Evolutionary conservation across 2,113 vertebrate genomes (phyloP), one percentile per base, ranked within the genome.

Genomic region (Numenius arquata): DNA sequence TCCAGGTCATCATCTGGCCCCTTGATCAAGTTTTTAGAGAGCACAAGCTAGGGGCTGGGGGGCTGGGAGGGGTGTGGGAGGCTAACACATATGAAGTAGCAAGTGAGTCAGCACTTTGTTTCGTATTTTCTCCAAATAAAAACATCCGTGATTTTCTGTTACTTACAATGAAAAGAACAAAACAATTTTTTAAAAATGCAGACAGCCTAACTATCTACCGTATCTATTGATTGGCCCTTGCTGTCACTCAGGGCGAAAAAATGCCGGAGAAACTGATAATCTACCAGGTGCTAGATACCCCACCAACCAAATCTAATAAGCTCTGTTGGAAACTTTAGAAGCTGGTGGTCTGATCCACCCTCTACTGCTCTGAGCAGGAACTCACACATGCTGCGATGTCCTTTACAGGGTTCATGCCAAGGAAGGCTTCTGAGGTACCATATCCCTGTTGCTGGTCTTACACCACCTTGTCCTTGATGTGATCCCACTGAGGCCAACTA

Each of bases 11-110:
- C 5, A 13, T 45, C 52, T 76, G 10, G 3, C 40, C 22, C 13
- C 11, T 77, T 41, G 32, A 29, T 30, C 19, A 73, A 34, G 9
- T 20, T 79, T 79, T 88, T 67, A 86, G 25, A 65, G 3, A 65
- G 12, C 10, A 85, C 9, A 47, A 38, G 9, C 14, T 58, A 13
- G 5, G 6, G 20, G 9, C 72, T 22, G 12, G 10, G 4, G 38
- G 3, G 9, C 53, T 55, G 8, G 15, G 32, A 22, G 18, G 4
- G 5, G 7, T 4, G 5, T n/a, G 11, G 3, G 3, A 8, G 7
- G 15, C 45, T 84, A 36, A 53, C 22, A 68, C 9, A 12, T 30
- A 12, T 18, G 21, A 75, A 50, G 22, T 12, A 47, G 9, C 23
- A 29, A 68, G 11, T 50, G 15, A 47, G 36, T 63, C 55, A 76